Evolutionary conservation across 1,140 invertebrate genomes (phyloP).

Genomic region (Sitophilus oryzae): DNA sequence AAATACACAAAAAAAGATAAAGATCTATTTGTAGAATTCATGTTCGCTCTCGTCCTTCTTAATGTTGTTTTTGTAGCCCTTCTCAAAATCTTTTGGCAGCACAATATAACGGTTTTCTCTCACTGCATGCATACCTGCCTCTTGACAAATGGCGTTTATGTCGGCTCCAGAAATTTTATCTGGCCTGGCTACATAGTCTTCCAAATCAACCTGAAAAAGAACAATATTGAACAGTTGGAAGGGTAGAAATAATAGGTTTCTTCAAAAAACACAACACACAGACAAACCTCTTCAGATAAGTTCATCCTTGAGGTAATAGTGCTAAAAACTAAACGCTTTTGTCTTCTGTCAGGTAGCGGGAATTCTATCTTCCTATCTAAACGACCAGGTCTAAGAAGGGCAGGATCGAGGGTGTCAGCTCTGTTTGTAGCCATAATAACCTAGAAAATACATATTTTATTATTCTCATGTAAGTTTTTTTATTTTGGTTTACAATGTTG

Average conservation of each 20-base stretch:
- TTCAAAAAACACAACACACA: too few species aligned
- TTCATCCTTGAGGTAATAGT: conserved; percentile 99
- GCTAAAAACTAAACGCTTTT: conserved; percentile 96
- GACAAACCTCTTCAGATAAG: conserved; percentile 83
- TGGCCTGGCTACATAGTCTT: conserved; percentile 97
- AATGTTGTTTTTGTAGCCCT: conserved; percentile 98
- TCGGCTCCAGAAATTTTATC: conserved; percentile 98
- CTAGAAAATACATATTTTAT: too few species aligned
- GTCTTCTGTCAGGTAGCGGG: conserved; percentile 92
- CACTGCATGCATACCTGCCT: conserved; percentile 94
- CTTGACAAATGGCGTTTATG: conserved; percentile 99
- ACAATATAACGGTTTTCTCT: conserved; percentile 98
- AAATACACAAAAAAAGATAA: conserved; percentile 2
- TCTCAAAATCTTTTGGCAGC: conserved; percentile 98
- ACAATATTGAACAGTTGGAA: too few species aligned
- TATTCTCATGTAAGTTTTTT: too few species aligned
- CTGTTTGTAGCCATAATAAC: conserved; percentile 99
- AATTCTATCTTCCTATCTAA: conserved; percentile 99
- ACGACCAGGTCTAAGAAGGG: conserved; percentile 91
- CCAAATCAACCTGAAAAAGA: conserved; percentile 73
- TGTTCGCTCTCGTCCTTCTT: conserved; percentile 99
- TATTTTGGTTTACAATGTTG: too few species aligned
- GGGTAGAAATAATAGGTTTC: too few species aligned
- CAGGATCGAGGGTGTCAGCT: conserved; percentile 97
- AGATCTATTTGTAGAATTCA: conserved; percentile 96